Base-by-base conservation (phyloP, 1,140 invertebrate species). In the Drosophila ambigua region DNA sequence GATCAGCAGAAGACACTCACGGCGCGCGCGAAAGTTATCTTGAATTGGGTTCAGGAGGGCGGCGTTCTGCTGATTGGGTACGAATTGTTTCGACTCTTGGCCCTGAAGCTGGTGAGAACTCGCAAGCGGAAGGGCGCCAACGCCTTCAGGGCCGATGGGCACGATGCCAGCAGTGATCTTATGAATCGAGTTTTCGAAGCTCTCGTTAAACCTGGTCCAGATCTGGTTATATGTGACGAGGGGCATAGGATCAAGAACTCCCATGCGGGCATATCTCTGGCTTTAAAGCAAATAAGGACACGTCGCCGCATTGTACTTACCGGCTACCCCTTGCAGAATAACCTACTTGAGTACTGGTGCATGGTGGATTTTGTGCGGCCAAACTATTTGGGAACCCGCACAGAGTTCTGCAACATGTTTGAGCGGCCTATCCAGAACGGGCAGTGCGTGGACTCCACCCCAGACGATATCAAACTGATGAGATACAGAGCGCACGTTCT, bases 21-120 rank as follows among this genome's bases (percentile, higher is more conserved):
- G 26, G 96, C 97, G 31, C 93, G 98, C 61, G 95, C 96, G 0
- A 96, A 95, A 92, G 95, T 97, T 44, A 93, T 95, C 35, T 92
- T 96, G 89, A 95, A 97, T 35, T 99, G 99, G 98, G 94, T 94
- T 23, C 94, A 95, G 48, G 93, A 94, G 8, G 98, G 98, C 4
- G 99, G 99, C 15, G 98, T 99, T 2, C 92, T 99, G 8, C 93
- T 99, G 66, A 98, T 99, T 88, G 99, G 99, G 5, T 99, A 99
- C 92, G 99, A 99, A 93, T 94, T 99, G 88, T 99, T 98, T 91
- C 94, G 97, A 7, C 94, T 98, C 61, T 92, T 99, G 31, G 97
- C 97, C 66, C 93, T 97, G 74, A 96, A 96, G 83, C 95, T 96
- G 89, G 93, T 87, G 51, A 75, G 81, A 26, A 90, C 82, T 6